Conservation (phyloP, 2,113 vertebrate genomes). For the Calonectris borealis region DNA sequence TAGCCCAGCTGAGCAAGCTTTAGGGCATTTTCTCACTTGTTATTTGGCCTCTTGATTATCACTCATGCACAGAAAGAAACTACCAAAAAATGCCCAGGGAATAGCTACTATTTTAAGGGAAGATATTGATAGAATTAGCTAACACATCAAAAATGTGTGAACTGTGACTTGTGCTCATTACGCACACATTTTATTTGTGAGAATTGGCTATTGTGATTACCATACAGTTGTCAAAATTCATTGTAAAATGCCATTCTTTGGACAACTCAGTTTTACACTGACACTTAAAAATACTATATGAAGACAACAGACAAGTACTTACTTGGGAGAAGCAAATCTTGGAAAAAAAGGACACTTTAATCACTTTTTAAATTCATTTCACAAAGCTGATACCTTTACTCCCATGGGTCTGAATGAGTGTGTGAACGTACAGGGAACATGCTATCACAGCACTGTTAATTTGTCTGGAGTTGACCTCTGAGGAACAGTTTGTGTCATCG, state of each 20-base stretch:
- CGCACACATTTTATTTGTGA: not conserved
- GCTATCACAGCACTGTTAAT: constrained; percentile 55
- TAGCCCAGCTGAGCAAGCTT: not conserved
- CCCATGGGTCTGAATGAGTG: not conserved
- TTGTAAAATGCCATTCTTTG: not conserved
- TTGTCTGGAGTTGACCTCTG: constrained; percentile 54
- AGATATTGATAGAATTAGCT: not conserved
- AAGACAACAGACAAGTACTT: not conserved
- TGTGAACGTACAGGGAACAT: constrained; percentile 19
- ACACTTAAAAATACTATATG: not conserved
- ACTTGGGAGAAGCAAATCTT: not conserved
- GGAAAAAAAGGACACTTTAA: not conserved
- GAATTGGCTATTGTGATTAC: not conserved
- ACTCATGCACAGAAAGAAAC: not conserved
- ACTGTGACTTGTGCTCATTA: not conserved
- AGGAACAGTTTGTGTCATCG: constrained; percentile 64
- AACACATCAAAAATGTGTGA: not conserved
- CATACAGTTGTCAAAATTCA: not conserved
- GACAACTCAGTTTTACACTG: not conserved
- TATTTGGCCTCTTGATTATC: constrained; percentile 5
- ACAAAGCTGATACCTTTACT: not conserved
- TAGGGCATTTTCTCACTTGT: constrained; percentile 3
- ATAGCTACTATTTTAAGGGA: not conserved
- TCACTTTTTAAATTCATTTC: constrained; percentile 32
- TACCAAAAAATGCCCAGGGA: not conserved